Evolutionary conservation across 2,888 invertebrate genomes (phyloP), one percentile per base, ranked within the genome.

Genomic region (Tachina lurida): DNA sequence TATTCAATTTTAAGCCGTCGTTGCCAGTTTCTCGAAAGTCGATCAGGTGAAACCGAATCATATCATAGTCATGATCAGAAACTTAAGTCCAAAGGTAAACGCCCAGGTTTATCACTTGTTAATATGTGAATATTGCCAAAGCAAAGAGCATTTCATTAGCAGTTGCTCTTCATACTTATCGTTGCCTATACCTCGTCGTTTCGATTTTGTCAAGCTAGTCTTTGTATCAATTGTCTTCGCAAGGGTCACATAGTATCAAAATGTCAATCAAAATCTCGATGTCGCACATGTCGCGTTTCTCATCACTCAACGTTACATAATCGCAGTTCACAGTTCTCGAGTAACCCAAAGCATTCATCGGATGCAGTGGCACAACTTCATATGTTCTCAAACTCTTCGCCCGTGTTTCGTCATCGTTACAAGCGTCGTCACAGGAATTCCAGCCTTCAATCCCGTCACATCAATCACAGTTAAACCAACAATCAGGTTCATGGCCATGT

Each of bases 251-350:
- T 52, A 12, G 52, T 68, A 49, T 31, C 73, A 49, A 4, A n/a
- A n/a, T n/a, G n/a, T n/a, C n/a, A n/a, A n/a, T n/a, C n/a, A n/a
- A n/a, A n/a, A n/a, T n/a, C n/a, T n/a, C n/a, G n/a, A n/a, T n/a
- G n/a, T n/a, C n/a, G n/a, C n/a, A 56, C 12, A 4, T 74, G 74
- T 52, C 17, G 17, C 5, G 13, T 74, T 41, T 60, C 54, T 15
- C 68, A 74, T 13, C 52, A 62, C 13, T 49, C 74, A 13, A 17
- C 74, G 2, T 41, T 62, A 49, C 63, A 74, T 19, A 52, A 74
- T 9, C 13, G 62, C 39, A 10, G 15, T 39, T 49, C 13, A 3
- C 60, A 73, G 17, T 39, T 12, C 22, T 22, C 22, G 22, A 22
- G 22, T 22, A 22, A 22, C 22, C 22, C 22, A 22, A 22, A 22